Conservation (phyloP, 2,113 vertebrate genomes). For the Amphiprion ocellaris region DNA sequence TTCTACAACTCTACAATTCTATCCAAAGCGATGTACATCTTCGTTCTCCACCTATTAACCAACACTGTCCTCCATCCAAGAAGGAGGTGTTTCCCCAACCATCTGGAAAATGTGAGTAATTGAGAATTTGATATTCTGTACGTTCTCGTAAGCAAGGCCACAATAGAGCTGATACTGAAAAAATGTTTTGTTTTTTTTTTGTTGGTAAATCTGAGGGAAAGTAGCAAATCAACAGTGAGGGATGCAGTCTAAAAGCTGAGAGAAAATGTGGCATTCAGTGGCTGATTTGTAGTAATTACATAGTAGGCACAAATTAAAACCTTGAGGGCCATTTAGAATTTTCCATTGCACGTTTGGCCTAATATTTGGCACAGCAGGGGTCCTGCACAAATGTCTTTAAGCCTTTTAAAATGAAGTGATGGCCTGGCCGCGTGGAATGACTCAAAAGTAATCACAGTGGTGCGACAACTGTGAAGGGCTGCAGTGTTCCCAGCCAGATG, state of each 20-base stretch:
- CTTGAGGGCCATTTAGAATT: conserved; percentile 53
- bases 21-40: too few relatives aligned
- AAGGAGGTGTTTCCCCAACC: conserved; percentile 16
- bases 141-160: conserved; percentile 4
- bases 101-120: conserved; percentile 53
- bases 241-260: not conserved
- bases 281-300: conserved; percentile 64
- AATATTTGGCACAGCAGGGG: conserved; percentile 47
- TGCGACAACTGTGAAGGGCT: conserved; percentile 14
- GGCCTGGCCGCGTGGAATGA: conserved; percentile 31
- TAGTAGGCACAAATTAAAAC: conserved; percentile 45
- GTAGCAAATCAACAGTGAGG: not conserved
- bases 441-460: conserved; percentile 43
- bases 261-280: conserved; percentile 19
- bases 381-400: conserved; percentile 31
- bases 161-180: not conserved
- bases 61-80: not conserved
- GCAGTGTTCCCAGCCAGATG: conserved; percentile 14
- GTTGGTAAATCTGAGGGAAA: not conserved
- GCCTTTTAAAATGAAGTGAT: conserved; percentile 45
- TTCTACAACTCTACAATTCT: too few relatives aligned
- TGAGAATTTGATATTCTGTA: conserved; percentile 40
- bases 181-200: too few relatives aligned
- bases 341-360: conserved; percentile 36
- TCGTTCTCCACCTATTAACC: not conserved